Evolutionary conservation across 1,140 invertebrate genomes (phyloP).

Genomic region (Listronotus bonariensis): DNA sequence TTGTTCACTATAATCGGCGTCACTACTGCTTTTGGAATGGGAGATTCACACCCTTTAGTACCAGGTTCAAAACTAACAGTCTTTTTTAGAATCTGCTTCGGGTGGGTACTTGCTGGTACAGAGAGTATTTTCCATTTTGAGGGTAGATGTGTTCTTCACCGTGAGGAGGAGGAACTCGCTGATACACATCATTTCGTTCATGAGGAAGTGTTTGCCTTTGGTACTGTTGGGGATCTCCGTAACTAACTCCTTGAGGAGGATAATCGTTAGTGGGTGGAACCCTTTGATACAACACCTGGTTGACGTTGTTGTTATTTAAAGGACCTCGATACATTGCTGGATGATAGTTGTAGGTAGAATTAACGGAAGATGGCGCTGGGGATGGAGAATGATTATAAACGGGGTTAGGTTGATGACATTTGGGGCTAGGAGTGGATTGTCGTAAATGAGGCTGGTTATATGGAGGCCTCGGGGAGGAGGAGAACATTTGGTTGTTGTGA

Average conservation of each 20-base stretch:
- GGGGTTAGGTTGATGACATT: constrained; percentile 13
- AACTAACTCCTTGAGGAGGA: background rate
- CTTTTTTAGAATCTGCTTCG: constrained; percentile 65
- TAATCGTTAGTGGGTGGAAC: constrained; percentile 15
- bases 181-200: constrained; percentile 29
- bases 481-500: constrained; percentile 20
- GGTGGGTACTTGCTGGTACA: constrained; percentile 44
- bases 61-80: constrained; percentile 70
- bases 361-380: constrained; percentile 44
- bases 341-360: constrained; percentile 37
- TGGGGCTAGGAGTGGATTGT: constrained; percentile 35
- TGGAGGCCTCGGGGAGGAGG: constrained; percentile 17
- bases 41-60: constrained; percentile 65
- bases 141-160: constrained; percentile 35
- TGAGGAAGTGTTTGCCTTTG: constrained; percentile 12
- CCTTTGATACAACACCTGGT: constrained; percentile 15
- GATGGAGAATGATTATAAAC: constrained; percentile 43
- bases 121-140: constrained; percentile 38
- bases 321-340: constrained; percentile 23
- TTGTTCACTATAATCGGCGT: constrained; percentile 58
- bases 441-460: constrained; percentile 29
- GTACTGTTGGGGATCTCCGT: constrained; percentile 10
- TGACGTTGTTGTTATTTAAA: constrained; percentile 5
- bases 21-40: constrained; percentile 55
- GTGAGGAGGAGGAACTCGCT: constrained; percentile 48